Conservation (phyloP, 2,113 vertebrate species). For the Daphoenositta chrysoptera region DNA sequence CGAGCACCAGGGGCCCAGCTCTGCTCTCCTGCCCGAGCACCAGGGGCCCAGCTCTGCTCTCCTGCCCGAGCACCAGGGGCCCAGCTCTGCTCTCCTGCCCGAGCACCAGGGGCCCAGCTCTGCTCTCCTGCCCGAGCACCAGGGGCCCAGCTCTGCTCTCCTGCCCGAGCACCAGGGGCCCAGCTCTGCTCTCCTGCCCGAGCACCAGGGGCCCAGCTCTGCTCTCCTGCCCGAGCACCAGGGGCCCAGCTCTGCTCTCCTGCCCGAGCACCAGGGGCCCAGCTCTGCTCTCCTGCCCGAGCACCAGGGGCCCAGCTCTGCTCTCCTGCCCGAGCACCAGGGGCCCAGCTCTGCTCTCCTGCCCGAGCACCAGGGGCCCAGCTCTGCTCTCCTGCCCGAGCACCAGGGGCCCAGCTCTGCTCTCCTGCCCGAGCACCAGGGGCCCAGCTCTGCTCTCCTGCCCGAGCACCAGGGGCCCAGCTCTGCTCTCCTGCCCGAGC, state of each 20-base stretch:
- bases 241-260: background rate
- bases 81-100: background rate
- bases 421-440: too few species aligned
- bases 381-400: background rate
- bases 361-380: too few species aligned
- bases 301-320: too few species aligned
- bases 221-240: too few species aligned
- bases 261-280: background rate
- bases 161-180: too few species aligned
- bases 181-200: background rate
- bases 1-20: background rate
- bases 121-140: background rate
- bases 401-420: background rate
- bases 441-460: background rate
- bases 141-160: background rate
- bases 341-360: background rate
- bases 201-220: background rate
- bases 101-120: too few species aligned
- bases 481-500: background rate
- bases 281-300: background rate
- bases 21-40: background rate
- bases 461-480: background rate
- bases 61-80: background rate
- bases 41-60: background rate
- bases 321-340: background rate